phyloP scores from a whole-genome alignment of 2,797 vertebrate species.

The Picus viridis region DNA sequence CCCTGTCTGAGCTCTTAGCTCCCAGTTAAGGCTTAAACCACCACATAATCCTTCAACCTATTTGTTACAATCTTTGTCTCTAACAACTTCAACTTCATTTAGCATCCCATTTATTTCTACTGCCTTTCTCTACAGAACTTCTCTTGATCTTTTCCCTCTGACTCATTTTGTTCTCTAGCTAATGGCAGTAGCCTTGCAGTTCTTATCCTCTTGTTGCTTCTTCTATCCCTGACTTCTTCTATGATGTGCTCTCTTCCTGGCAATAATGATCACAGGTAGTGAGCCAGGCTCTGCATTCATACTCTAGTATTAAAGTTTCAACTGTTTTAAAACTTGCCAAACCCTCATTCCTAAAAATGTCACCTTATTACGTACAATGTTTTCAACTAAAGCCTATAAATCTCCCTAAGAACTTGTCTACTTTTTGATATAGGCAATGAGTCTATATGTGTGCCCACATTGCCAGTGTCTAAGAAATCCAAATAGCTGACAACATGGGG shows the following conservation, averaged over 20 bases:
- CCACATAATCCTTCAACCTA: not conserved
- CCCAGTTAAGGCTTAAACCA: too few relatives aligned
- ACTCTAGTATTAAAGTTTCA: not conserved
- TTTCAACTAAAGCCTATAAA: not conserved
- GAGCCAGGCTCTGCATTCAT: not conserved
- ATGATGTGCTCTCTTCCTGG: not conserved
- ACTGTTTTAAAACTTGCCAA: not conserved
- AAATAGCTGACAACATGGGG: not conserved
- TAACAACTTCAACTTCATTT: not conserved
- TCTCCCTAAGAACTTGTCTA: not conserved
- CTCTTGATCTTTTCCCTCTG: not conserved
- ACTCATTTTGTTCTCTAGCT: not conserved
- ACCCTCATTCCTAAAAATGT: not conserved
- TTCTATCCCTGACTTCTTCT: not conserved
- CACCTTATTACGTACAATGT: not conserved
- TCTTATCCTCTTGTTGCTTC: not conserved
- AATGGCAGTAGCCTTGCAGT: not conserved
- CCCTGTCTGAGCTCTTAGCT: too few relatives aligned
- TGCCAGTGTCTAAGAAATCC: not conserved
- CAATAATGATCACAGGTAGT: not conserved
- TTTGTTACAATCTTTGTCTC: not conserved
- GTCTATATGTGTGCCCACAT: fast-evolving
- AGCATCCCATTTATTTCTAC: not conserved
- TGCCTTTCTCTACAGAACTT: not conserved
- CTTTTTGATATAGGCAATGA: not conserved